Conservation (phyloP, 2,113 vertebrate genomes). For the Ceyx melanurus region DNA sequence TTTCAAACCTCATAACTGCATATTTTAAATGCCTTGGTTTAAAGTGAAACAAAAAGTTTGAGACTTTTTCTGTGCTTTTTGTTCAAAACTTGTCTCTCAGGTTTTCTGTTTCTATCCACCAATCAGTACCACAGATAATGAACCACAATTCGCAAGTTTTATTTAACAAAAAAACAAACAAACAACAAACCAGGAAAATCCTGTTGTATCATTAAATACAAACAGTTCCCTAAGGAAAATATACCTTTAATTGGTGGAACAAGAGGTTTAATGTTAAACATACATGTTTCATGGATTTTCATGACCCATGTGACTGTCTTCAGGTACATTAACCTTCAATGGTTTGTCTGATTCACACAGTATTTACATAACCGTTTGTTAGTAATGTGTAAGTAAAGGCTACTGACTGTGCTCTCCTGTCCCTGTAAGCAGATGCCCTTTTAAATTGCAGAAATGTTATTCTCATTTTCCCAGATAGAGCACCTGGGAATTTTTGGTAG, state of each 20-base stretch:
- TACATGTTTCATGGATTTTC: neutral
- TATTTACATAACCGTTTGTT: neutral
- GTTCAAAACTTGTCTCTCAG: neutral
- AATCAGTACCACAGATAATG: neutral
- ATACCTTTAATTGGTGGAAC: neutral
- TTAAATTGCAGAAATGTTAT: neutral
- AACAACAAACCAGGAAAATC: neutral
- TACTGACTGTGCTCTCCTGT: neutral
- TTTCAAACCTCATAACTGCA: neutral
- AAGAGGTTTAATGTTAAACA: neutral
- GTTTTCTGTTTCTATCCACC: rapidly evolving
- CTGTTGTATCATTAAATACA: neutral
- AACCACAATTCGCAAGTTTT: neutral
- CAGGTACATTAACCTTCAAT: neutral
- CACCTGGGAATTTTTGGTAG: neutral
- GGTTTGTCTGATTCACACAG: neutral
- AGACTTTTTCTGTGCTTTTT: neutral
- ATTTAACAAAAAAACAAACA: neutral
- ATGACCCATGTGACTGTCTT: neutral
- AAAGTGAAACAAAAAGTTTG: neutral
- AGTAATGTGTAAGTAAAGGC: neutral
- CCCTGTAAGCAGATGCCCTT: neutral
- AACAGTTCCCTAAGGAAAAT: neutral
- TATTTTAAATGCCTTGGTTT: neutral
- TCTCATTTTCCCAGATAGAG: neutral